Evolutionary conservation across 2,888 invertebrate genomes (phyloP).

Genomic region (Drosophila niveifrons): DNA sequence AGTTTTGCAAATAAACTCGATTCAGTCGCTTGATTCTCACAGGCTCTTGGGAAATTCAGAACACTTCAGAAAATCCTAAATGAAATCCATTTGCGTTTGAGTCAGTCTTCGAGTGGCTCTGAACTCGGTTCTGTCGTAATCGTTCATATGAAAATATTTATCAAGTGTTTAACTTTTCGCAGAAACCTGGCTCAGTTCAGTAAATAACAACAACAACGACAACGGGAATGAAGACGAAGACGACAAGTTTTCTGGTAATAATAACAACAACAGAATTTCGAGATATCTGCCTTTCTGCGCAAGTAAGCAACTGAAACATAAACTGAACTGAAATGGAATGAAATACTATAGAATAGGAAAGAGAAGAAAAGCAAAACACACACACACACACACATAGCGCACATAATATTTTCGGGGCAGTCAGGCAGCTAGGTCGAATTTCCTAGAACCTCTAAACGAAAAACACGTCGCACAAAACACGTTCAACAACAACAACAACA

Average conservation of each 20-base stretch:
- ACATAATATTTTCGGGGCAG: slow-evolving; percentile 61
- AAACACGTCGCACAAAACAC: slow-evolving; percentile 45
- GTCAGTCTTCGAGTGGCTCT: not conserved
- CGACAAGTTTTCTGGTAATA: slow-evolving; percentile 34
- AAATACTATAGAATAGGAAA: not conserved
- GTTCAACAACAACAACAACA: slow-evolving; percentile 22
- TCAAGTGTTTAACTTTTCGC: slow-evolving; percentile 57
- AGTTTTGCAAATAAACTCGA: not conserved
- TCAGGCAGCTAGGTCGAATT: slow-evolving; percentile 60
- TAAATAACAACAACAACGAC: slow-evolving; percentile 12
- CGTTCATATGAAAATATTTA: slow-evolving; percentile 61
- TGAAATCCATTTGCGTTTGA: slow-evolving; percentile 4
- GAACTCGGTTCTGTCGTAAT: slow-evolving; percentile 24
- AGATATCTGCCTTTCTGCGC: slow-evolving; percentile 73
- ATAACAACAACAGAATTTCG: slow-evolving; percentile 34
- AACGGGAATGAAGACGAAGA: slow-evolving; percentile 10
- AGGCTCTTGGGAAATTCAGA: not conserved
- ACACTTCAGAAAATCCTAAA: not conserved
- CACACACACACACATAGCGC: too few relatives aligned
- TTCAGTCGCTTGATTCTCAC: not conserved
- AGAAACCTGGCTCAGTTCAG: slow-evolving; percentile 44
- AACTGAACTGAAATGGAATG: slow-evolving; percentile 29
- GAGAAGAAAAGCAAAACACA: slow-evolving; percentile 30
- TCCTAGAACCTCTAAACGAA: slow-evolving; percentile 64
- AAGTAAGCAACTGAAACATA: slow-evolving; percentile 61